Evolutionary conservation across 2,888 invertebrate species (phyloP).

Genomic region (Nephrotoma guestfalica): DNA sequence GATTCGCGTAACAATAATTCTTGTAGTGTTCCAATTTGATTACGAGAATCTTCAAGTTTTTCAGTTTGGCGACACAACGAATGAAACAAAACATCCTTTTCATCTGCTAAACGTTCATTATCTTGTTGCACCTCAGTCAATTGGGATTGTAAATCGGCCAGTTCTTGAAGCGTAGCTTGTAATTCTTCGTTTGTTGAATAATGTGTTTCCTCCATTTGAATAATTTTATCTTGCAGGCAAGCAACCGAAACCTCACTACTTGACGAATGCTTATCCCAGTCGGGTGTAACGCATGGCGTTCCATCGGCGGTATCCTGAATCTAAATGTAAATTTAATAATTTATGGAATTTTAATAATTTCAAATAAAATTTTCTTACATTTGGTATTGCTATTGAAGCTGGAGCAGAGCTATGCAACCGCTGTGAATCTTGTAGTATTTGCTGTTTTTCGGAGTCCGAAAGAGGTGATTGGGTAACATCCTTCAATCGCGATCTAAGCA

Average conservation of each 20-base stretch:
- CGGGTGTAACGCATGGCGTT: conserved; percentile 60
- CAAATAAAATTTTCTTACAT: conserved; percentile 18
- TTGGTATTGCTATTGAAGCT: conserved; percentile 51
- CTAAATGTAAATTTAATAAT: not conserved
- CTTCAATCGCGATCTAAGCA: conserved; percentile 55
- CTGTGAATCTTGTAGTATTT: conserved; percentile 54
- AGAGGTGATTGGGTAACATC: conserved; percentile 69
- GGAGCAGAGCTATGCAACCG: conserved; percentile 66
- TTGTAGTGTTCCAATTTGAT: conserved; percentile 69
- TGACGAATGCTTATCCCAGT: conserved; percentile 86
- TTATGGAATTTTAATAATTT: not conserved
- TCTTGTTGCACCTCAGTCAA: conserved; percentile 75
- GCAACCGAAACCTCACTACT: conserved; percentile 86
- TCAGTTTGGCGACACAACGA: conserved; percentile 86
- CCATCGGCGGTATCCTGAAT: conserved; percentile 26
- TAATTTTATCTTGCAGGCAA: conserved; percentile 82
- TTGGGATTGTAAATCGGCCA: conserved; percentile 78
- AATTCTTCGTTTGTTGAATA: conserved; percentile 79
- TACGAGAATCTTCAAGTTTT: conserved; percentile 73
- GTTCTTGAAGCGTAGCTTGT: conserved; percentile 85
- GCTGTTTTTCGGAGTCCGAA: conserved; percentile 70
- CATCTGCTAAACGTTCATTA: conserved; percentile 74
- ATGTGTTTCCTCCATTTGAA: conserved; percentile 44
- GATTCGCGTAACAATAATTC: conserved; percentile 58
- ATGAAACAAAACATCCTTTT: conserved; percentile 78